Conservation (phyloP, 2,888 invertebrate genomes). For the Holacanthella duospinosa region DNA sequence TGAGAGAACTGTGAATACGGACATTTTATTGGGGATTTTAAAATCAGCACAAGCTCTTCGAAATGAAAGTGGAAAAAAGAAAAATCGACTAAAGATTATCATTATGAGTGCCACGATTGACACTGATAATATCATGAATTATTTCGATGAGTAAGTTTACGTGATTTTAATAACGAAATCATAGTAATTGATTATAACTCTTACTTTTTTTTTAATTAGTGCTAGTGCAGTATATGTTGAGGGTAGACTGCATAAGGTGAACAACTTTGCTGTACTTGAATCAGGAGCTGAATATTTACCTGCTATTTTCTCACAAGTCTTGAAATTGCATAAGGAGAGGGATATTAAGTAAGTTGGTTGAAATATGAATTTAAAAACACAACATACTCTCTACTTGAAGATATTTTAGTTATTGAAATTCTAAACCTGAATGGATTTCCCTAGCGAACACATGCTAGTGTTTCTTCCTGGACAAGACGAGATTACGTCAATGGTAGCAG, state of each 20-base stretch:
- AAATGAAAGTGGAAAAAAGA: slow-evolving; percentile 46
- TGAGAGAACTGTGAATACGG: slow-evolving; percentile 86
- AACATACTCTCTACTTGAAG: background rate
- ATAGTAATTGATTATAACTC: no score
- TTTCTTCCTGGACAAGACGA: slow-evolving; percentile 96
- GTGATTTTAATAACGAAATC: background rate
- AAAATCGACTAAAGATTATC: slow-evolving; percentile 25
- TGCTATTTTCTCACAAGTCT: slow-evolving; percentile 12
- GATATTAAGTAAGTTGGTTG: slow-evolving; percentile 16
- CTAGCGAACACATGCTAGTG: slow-evolving; percentile 76
- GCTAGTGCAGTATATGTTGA: slow-evolving; percentile 28
- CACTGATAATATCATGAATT: slow-evolving; percentile 24
- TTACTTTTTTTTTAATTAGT: no score
- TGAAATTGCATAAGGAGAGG: slow-evolving; percentile 25
- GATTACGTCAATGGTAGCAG: slow-evolving; percentile 56
- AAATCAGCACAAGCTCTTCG: slow-evolving; percentile 73
- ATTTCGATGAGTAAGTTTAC: slow-evolving; percentile 19
- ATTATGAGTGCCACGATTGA: slow-evolving; percentile 36
- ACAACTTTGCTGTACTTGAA: slow-evolving; percentile 19
- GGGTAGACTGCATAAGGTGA: slow-evolving; percentile 28
- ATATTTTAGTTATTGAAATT: no score
- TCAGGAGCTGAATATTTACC: slow-evolving; percentile 16
- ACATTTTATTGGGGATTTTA: slow-evolving; percentile 84
- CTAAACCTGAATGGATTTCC: no score
- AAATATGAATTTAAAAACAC: background rate